Percentiles rank a stretch among this genome's conserved stretches.
These are phyloP conservation scores for Hyposoter dolosus DNA, from an alignment of 2,888 invertebrate genomes.

Conservation along the genomic window DNA sequence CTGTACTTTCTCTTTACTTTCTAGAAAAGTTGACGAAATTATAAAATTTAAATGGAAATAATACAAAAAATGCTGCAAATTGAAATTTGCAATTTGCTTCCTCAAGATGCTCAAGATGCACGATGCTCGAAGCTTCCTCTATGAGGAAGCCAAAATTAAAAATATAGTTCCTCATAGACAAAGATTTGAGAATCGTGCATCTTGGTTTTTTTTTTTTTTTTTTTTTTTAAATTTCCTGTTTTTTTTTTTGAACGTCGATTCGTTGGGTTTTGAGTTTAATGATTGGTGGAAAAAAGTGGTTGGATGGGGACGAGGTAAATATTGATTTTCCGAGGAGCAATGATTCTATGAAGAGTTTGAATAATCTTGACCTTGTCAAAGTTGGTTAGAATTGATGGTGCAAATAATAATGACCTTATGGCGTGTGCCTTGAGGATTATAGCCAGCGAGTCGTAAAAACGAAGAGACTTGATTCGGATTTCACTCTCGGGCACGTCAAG, in stretches of 20 bases:
- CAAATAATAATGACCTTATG: slow-evolving; percentile 58
- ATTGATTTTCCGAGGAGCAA: background rate
- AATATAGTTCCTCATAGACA: no score
- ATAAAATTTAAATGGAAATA: no score
- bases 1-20: no score
- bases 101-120: no score
- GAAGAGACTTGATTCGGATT: slow-evolving; percentile 48
- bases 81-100: no score
- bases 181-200: no score
- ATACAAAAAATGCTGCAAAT: no score
- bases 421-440: slow-evolving; percentile 36
- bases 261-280: background rate
- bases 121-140: no score
- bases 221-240: background rate
- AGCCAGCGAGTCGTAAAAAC: slow-evolving; percentile 39
- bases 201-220: background rate
- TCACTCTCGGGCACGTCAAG: slow-evolving; percentile 8
- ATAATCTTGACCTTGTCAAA: slow-evolving; percentile 37
- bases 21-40: no score
- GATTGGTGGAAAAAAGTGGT: background rate
- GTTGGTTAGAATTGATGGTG: slow-evolving; percentile 52
- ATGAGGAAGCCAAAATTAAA: no score
- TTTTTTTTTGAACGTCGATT: background rate
- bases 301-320: background rate
- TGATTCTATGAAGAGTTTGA: background rate